Evolutionary conservation across 1,140 invertebrate species (phyloP), one percentile per base, ranked within the genome.

Genomic region (Diplogasteroides magnus): DNA sequence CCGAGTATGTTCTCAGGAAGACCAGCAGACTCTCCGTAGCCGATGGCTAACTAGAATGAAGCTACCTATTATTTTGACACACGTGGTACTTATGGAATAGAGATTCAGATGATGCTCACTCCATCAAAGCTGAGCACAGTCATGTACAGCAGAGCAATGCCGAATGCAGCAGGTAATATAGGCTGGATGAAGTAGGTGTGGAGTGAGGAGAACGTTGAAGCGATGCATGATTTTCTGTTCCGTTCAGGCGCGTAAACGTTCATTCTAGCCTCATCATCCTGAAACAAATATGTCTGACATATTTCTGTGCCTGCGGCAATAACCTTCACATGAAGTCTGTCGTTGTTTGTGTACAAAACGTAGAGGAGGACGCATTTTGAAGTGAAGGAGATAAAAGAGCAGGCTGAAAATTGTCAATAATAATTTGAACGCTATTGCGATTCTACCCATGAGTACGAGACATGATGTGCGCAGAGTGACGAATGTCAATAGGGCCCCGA

Each of bases 1-100:
- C 76, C 76, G 31, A 77, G 61, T 0, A 70, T 19, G 60, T 70
- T 60, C 61, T 77, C 76, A 0, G 76, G 72, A 3, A 77, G 60
- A 27, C 73, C 73, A n/a, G 48, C 59, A 28, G 63, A 61, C 37
- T 78, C 67, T 27, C 72, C 76, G 59, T 76, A 75, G 23, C 70
- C 69, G 28, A 77, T 71, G 29, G 72, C 76, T 2, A 77, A 61
- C 67, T 70, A 29, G 64, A 70, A 64, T 1, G 13, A 1, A 28
- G 2, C n/a, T n/a, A n/a, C n/a, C n/a, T n/a, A n/a, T n/a, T n/a
- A n/a, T n/a, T n/a, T n/a, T n/a, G n/a, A n/a, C n/a, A n/a, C n/a
- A n/a, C n/a, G n/a, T n/a, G 13, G 2, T 19, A 23, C n/a, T 15
- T 19, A n/a, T 3, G 31, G 29, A 23, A 15, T 2, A 48, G 19